Base-by-base conservation (phyloP, 2,797 vertebrate genomes). In the Tapirus indicus region DNA sequence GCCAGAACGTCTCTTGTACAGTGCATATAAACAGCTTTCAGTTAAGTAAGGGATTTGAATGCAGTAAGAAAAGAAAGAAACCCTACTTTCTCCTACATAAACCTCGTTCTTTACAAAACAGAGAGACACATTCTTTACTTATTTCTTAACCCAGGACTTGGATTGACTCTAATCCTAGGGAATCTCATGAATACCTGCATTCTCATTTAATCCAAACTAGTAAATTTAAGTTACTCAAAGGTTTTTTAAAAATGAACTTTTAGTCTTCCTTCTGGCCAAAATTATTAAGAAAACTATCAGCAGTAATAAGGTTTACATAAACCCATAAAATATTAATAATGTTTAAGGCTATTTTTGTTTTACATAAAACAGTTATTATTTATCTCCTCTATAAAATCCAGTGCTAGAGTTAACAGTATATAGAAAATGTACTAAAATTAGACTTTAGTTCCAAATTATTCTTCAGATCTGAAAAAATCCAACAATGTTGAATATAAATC, bases 331-430 rank as follows among this genome's bases (percentile, higher is more conserved):
- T 64, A 89, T 32, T 54, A 77, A 89, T 74, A 87, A 85, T 66
- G 25, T 83, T 92, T 74, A 85, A 89, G 62, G 38, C 44, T 86
- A 96, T 91, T 97, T 97, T 75, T 93, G 41, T 95, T 95, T 88
- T 69, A 74, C 38, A 25, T 86, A 94, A 95, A 91, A 56, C 13
- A 69, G 68, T 79, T 89, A 84, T 58, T 92, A 68, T 68, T 83
- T 94, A 21, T 95, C 66, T 82, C 41, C 38, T 89, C 41, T 78
- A 69, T 66, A 96, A 94, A 97, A 94, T 38, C 72, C 66, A 91
- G 38, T 56, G 66, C 29, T 82, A 60, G 58, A 64, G 27, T 88
- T 89, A 97, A 79, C 20, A 68, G 25, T 72, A 91, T 9, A 60
- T 20, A 75, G 38, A 90, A 96, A 71, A 86, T 58, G 91, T 90